These are phyloP conservation scores for Cephus nigrinus DNA, from an alignment of 2,888 invertebrate species.

Conservation along the genomic window DNA sequence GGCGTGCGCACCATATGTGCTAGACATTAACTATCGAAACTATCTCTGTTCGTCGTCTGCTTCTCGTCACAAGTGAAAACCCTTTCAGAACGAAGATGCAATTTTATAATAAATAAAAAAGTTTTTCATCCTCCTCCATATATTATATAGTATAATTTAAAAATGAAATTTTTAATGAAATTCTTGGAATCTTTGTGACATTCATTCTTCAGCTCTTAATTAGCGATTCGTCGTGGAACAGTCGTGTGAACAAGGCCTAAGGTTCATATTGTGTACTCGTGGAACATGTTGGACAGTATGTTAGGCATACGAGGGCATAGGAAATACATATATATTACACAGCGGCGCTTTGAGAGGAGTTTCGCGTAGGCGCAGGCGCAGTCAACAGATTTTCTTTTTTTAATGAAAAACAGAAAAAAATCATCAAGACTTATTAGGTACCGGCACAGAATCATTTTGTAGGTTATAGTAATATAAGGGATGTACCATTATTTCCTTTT, in stretches of 20 bases:
- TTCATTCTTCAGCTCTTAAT: not conserved
- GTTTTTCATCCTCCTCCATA: not conserved
- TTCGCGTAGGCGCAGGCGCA: conserved; percentile 48
- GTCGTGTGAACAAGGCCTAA: conserved; percentile 27
- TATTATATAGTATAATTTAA: not conserved
- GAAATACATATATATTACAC: conserved; percentile 51
- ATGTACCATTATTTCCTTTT: not conserved
- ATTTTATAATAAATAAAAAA: too few relatives aligned
- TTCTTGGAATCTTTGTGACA: not conserved
- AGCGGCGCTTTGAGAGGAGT: conserved; percentile 48
- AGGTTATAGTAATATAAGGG: conserved; percentile 38
- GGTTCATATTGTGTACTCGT: conserved; percentile 31
- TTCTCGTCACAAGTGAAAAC: too few relatives aligned
- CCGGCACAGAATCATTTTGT: conserved; percentile 48
- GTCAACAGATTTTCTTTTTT: conserved; percentile 27
- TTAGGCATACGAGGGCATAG: conserved; percentile 39
- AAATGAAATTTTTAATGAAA: not conserved
- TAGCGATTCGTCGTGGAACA: not conserved
- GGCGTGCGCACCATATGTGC: conserved; percentile 42
- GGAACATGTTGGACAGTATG: conserved; percentile 32
- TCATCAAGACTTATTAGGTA: conserved; percentile 57
- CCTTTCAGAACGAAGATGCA: too few relatives aligned
- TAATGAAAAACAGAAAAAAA: conserved; percentile 19
- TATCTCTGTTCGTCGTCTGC: too few relatives aligned
- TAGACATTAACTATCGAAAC: conserved; percentile 33